Evolutionary conservation across 1,140 invertebrate species (phyloP).

Genomic region (Zaprionus inermis): DNA sequence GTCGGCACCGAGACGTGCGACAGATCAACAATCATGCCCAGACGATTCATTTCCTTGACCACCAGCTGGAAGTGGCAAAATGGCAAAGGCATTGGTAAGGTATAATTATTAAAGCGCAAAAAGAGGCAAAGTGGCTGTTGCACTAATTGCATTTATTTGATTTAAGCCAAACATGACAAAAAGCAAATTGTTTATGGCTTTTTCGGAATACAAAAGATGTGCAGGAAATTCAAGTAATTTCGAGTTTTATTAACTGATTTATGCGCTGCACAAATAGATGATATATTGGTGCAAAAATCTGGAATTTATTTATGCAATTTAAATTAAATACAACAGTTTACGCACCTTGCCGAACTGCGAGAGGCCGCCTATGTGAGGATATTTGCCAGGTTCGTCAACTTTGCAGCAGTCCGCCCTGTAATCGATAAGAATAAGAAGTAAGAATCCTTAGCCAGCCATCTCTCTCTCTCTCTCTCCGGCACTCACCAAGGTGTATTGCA

Average conservation of each 20-base stretch:
- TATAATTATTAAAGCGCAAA: conserved; percentile 1
- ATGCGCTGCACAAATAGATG: too few relatives aligned
- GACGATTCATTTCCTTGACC: conserved; percentile 92
- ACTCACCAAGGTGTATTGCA: conserved; percentile 94
- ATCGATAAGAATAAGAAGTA: too few relatives aligned
- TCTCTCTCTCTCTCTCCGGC: neutral
- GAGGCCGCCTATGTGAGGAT: conserved; percentile 88
- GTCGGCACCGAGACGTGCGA: conserved; percentile 93
- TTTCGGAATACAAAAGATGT: too few relatives aligned
- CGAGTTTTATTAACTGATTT: too few relatives aligned
- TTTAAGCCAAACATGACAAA: neutral
- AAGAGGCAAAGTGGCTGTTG: neutral
- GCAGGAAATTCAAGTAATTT: too few relatives aligned
- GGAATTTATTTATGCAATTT: neutral
- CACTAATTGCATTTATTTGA: conserved; percentile 17
- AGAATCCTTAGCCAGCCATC: neutral
- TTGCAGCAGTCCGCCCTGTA: conserved; percentile 90
- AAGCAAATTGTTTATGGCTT: neutral
- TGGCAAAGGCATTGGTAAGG: too few relatives aligned
- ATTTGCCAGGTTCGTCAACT: conserved; percentile 88
- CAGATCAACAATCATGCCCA: conserved; percentile 96
- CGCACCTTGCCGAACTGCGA: conserved; percentile 91
- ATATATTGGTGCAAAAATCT: too few relatives aligned
- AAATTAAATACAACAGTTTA: neutral
- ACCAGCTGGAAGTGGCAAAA: conserved; percentile 91